Conservation (phyloP, 1,140 invertebrate species). For the Dryas iulia region DNA sequence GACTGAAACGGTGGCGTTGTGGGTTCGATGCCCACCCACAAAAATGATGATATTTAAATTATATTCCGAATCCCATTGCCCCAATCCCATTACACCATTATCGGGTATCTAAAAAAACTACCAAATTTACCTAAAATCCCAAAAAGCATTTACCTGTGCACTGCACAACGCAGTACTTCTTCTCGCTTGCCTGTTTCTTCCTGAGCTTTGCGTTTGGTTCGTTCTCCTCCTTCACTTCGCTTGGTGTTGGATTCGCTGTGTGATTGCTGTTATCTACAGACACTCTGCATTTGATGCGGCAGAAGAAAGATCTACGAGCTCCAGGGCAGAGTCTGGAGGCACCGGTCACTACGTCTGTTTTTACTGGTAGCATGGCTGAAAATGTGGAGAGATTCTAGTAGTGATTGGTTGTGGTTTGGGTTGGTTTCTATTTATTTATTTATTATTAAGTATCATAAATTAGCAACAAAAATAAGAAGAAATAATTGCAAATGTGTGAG, state of each 20-base stretch:
- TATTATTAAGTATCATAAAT: no score
- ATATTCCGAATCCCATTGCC: no score
- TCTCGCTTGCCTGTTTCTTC: conserved; percentile 57
- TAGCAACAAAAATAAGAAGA: no score
- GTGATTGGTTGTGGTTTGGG: no score
- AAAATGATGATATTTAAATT: no score
- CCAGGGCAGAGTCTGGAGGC: conserved; percentile 90
- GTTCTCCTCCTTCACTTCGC: conserved; percentile 86
- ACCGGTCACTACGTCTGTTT: conserved; percentile 90
- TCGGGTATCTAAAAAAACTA: no score
- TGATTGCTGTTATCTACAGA: background rate
- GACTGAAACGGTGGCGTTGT: no score
- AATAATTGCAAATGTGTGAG: no score
- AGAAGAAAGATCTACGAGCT: conserved; percentile 94
- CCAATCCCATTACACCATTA: no score
- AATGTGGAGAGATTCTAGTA: no score
- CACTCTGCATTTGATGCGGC: conserved; percentile 92
- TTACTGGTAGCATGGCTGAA: conserved; percentile 94
- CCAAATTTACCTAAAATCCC: background rate
- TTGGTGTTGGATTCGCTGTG: conserved; percentile 44
- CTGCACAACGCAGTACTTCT: conserved; percentile 72
- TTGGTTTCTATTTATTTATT: no score
- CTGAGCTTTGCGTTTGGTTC: conserved; percentile 42
- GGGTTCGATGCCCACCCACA: no score
- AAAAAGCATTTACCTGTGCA: conserved; percentile 57